phyloP scores from a whole-genome alignment of 2,113 vertebrate species.

The Dipodomys stephensi region DNA sequence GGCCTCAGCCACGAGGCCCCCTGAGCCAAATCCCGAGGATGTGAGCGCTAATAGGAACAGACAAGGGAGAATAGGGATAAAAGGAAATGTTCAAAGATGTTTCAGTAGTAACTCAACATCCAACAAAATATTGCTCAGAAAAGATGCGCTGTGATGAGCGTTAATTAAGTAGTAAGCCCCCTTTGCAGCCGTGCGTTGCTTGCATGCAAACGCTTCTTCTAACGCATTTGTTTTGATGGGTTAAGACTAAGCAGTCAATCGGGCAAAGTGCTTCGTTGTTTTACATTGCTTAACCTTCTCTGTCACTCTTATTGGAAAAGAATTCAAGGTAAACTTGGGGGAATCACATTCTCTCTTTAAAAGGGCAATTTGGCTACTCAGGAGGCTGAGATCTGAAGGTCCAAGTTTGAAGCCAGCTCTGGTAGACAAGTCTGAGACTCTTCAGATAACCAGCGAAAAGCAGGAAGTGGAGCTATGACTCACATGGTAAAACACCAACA shows the following conservation, averaged over 20 bases:
- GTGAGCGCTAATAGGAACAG: neutral
- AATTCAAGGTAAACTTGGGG: neutral
- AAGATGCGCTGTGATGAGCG: constrained; percentile 62
- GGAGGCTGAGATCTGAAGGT: too few species aligned
- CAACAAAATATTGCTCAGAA: constrained; percentile 68
- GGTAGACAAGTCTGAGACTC: too few species aligned
- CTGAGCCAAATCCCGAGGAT: neutral
- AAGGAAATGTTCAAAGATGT: constrained; percentile 60
- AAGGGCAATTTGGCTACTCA: neutral
- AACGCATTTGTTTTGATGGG: constrained; percentile 38
- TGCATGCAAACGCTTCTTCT: constrained; percentile 46
- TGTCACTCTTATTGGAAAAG: constrained; percentile 28
- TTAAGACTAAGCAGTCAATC: constrained; percentile 25
- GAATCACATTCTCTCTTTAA: neutral
- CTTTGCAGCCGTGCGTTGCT: constrained; percentile 29
- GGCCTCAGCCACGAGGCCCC: neutral
- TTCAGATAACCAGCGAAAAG: too few species aligned
- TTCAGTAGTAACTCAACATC: constrained; percentile 56
- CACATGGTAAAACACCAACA: too few species aligned
- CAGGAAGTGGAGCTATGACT: too few species aligned
- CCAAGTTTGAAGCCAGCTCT: too few species aligned
- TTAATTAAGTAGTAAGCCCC: constrained; percentile 72
- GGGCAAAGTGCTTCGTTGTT: constrained; percentile 19
- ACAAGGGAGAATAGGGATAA: constrained; percentile 27
- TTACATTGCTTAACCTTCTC: neutral